Evolutionary conservation across 1,140 invertebrate genomes (phyloP).

Genomic region (Pseudobourletiella spinata): DNA sequence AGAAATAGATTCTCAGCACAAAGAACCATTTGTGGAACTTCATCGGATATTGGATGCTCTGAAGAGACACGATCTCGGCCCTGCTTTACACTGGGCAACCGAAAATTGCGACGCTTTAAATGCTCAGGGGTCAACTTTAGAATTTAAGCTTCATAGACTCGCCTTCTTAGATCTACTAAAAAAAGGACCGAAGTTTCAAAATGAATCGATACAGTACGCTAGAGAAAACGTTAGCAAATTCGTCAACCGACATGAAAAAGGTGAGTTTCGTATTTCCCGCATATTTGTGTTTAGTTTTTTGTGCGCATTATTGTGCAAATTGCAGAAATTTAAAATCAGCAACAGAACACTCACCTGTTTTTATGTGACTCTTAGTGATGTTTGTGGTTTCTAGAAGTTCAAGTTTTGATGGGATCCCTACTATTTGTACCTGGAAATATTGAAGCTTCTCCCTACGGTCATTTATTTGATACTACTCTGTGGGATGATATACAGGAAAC

Average conservation of each 20-base stretch:
- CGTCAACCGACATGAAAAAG: constrained; percentile 69
- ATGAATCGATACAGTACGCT: constrained; percentile 77
- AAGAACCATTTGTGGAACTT: constrained; percentile 74
- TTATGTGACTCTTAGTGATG: no score
- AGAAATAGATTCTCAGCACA: constrained; percentile 56
- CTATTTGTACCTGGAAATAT: constrained; percentile 71
- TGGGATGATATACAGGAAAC: constrained; percentile 82
- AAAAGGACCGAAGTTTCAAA: constrained; percentile 55
- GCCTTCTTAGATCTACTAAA: constrained; percentile 62
- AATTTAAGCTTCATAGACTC: constrained; percentile 75
- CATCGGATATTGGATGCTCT: constrained; percentile 75
- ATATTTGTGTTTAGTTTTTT: constrained; percentile 6
- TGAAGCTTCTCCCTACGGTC: constrained; percentile 68
- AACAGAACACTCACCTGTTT: no score
- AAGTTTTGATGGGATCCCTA: constrained; percentile 78
- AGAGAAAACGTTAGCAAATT: constrained; percentile 74
- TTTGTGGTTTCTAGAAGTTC: constrained; percentile 58
- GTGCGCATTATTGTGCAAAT: no score
- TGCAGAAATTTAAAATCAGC: no score
- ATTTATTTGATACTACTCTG: constrained; percentile 63
- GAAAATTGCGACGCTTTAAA: constrained; percentile 53
- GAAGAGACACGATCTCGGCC: constrained; percentile 63
- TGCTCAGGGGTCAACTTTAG: constrained; percentile 60
- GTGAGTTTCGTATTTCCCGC: constrained; percentile 40
- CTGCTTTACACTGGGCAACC: constrained; percentile 69